Evolutionary conservation across 2,888 invertebrate species (phyloP).

Genomic region (Nomada goodeniana): DNA sequence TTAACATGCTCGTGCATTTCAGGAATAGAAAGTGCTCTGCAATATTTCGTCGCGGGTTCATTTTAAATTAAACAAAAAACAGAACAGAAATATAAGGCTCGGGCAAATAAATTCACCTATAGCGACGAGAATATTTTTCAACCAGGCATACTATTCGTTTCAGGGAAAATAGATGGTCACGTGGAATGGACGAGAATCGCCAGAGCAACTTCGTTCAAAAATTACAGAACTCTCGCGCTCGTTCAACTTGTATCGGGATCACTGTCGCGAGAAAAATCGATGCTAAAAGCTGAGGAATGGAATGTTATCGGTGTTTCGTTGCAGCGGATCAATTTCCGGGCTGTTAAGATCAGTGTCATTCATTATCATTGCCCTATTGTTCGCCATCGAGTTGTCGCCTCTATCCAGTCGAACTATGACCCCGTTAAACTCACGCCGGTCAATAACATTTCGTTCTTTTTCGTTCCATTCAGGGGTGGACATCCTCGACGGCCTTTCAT

Average conservation of each 20-base stretch:
- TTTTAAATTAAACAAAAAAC: neutral
- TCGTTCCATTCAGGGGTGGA: neutral
- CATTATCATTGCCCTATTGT: conserved; percentile 23
- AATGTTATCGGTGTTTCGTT: conserved; percentile 19
- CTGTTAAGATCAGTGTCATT: neutral
- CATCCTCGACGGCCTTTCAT: conserved; percentile 2
- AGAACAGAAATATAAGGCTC: no score
- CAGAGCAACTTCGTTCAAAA: no score
- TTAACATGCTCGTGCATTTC: neutral
- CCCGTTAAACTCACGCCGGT: conserved; percentile 12
- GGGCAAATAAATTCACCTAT: no score
- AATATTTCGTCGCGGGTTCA: neutral
- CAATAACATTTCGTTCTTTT: conserved; percentile 10
- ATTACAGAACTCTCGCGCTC: neutral
- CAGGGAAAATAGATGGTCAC: no score
- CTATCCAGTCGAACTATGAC: conserved; percentile 21
- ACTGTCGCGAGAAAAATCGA: neutral
- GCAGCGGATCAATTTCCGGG: conserved; percentile 24
- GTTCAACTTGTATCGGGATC: neutral
- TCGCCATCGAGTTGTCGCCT: neutral
- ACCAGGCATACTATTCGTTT: no score
- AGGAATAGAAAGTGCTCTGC: neutral
- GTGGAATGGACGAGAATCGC: no score
- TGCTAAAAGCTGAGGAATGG: neutral
- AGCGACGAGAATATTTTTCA: no score